phyloP scores from a whole-genome alignment of 2,113 vertebrate species.

The Coreoperca whiteheadi region DNA sequence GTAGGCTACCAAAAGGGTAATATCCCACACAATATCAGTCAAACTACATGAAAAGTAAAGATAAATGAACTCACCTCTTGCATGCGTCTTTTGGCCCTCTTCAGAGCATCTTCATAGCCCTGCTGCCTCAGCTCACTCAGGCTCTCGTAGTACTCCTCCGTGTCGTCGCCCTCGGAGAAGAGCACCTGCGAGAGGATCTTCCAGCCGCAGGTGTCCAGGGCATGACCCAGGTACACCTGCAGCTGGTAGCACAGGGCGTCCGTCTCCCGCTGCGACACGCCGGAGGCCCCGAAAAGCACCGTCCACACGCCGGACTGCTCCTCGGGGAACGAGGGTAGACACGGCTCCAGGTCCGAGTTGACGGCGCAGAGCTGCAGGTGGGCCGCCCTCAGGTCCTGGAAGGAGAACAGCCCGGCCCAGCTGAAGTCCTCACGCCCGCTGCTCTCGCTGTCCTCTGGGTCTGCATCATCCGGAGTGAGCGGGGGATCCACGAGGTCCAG shows the following conservation, averaged over 20 bases:
- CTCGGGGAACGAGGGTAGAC: conserved; percentile 92
- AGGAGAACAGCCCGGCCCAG: conserved; percentile 97
- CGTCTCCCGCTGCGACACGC: conserved; percentile 85
- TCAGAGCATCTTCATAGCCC: conserved; percentile 95
- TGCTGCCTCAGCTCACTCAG: conserved; percentile 94
- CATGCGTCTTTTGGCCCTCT: conserved; percentile 88
- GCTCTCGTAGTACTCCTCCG: conserved; percentile 98
- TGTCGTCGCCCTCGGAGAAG: conserved; percentile 93
- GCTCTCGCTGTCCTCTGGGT: conserved; percentile 62
- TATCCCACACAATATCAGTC: background rate
- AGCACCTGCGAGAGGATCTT: conserved; percentile 97
- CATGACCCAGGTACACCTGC: conserved; percentile 94
- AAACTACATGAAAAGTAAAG: background rate
- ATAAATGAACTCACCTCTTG: conserved; percentile 88
- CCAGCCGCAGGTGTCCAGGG: conserved; percentile 97
- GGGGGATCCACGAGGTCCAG: conserved; percentile 79
- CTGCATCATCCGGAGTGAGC: conserved; percentile 62
- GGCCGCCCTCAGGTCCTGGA: conserved; percentile 91
- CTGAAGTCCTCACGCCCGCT: conserved; percentile 90
- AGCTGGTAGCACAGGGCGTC: conserved; percentile 91
- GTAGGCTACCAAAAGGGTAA: background rate
- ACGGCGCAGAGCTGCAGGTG: conserved; percentile 95
- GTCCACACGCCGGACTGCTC: conserved; percentile 94
- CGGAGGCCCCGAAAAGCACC: conserved; percentile 89
- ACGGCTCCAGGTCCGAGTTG: conserved; percentile 94